Base-by-base conservation (phyloP, 2,113 vertebrate genomes). In the Centrocercus urophasianus region DNA sequence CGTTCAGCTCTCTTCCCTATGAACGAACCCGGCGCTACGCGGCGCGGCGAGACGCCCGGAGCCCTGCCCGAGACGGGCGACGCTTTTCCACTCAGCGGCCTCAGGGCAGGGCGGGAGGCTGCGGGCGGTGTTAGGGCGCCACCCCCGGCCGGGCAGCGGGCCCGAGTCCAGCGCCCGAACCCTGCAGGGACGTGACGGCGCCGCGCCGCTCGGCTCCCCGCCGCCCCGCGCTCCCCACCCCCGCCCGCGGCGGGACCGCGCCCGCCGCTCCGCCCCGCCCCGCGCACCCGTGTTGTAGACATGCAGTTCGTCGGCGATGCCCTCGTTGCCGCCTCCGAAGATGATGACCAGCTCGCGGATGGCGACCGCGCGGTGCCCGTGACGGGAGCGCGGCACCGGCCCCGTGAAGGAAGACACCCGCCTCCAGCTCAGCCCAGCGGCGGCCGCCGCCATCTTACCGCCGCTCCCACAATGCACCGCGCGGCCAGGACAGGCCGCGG, bases 271-370 rank as follows among this genome's bases (percentile, higher is more conserved):
- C 42, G 75, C 87, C 78, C 90, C 57, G 61, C 88, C 47, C 73
- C 82, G 73, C 97, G 88, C 96, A 99, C 99, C 98, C 4, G 99
- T 99, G 97, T 99, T 99, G 97, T 99, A 99, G 95, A 99, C 99
- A 95, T 99, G 99, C 77, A 99, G 98, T 96, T 99, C 98, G 82
- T 99, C 98, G 27, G 98, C 98, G 93, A 99, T 99, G 50, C 99
- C 99, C 88, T 99, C 99, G 94, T 99, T 99, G 86, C 99, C 99
- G 30, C 99, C 99, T 3, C 99, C 99, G 82, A 99, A 99, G 89
- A 99, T 98, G 43, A 99, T 98, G 60, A 99, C 96, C 80, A 99
- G 95, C 95, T 99, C 99, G 69, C 99, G 98, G 69, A 99, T 99
- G 11, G 98, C 98, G 71, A 98, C 98, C 3, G 99, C 99, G 30